Evolutionary conservation across 35 echinoderm and acorn worm species (phyloP).

Genomic region (Ophioderma brevispina): DNA sequence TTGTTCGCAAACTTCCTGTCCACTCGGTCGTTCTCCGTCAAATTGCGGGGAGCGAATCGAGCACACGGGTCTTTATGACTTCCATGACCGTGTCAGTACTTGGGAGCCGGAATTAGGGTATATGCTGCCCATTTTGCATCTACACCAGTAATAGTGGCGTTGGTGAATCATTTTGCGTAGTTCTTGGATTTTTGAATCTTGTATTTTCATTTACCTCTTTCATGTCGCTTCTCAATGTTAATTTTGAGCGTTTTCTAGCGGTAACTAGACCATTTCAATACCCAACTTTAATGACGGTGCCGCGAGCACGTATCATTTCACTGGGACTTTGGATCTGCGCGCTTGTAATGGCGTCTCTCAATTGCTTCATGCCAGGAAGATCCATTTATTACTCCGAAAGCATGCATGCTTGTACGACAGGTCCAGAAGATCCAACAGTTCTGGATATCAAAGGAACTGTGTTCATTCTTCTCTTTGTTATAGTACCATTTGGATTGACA

Average conservation of each 20-base stretch:
- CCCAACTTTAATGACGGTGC: not conserved
- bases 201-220: slow-evolving; percentile 3
- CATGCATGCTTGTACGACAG: not conserved
- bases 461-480: not conserved
- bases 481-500: not conserved
- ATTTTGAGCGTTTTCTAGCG: slow-evolving; percentile 9
- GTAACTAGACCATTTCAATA: slow-evolving; percentile 26
- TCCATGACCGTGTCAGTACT: slow-evolving; percentile 24
- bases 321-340: not conserved
- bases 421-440: not conserved
- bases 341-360: not conserved
- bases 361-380: not conserved
- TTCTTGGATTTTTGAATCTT: slow-evolving; percentile 14
- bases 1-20: slow-evolving; percentile 1
- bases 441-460: not conserved
- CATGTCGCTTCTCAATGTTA: not conserved
- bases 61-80: slow-evolving; percentile 22
- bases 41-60: not conserved
- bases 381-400: not conserved
- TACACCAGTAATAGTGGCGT: slow-evolving; percentile 18
- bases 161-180: not conserved
- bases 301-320: not conserved
- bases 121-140: not conserved
- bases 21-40: slow-evolving; percentile 20
- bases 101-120: not conserved